Conservation (phyloP, 2,797 vertebrate genomes). For the Schizopygopsis malacanthus region DNA sequence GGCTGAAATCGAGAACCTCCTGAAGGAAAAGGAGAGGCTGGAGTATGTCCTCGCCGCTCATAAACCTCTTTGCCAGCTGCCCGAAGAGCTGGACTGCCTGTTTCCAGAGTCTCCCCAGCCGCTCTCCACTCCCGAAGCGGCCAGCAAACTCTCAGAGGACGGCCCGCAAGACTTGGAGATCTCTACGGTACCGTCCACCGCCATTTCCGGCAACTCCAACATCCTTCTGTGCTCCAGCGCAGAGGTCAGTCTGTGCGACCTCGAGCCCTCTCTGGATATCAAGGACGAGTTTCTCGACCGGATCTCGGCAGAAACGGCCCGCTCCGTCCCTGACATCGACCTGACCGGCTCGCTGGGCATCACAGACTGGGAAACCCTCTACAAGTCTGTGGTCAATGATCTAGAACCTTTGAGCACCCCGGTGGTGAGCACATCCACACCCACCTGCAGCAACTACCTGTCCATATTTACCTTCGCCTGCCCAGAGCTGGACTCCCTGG, state of each 20-base stretch:
- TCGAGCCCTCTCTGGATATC: slow-evolving; percentile 85
- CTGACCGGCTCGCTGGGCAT: slow-evolving; percentile 91
- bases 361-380: slow-evolving; percentile 97
- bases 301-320: slow-evolving; percentile 84
- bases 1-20: slow-evolving; percentile 89
- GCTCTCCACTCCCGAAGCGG: slow-evolving; percentile 67
- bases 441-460: slow-evolving; percentile 91
- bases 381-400: slow-evolving; percentile 85
- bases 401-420: slow-evolving; percentile 96
- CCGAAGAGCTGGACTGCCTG: slow-evolving; percentile 86
- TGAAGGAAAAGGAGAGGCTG: slow-evolving; percentile 96
- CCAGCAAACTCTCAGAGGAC: slow-evolving; percentile 74
- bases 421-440: slow-evolving; percentile 90
- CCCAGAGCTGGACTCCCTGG: slow-evolving; percentile 90
- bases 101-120: slow-evolving; percentile 83
- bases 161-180: slow-evolving; percentile 79
- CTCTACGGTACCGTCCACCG: slow-evolving; percentile 76
- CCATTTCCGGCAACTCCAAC: slow-evolving; percentile 84
- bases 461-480: slow-evolving; percentile 95
- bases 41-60: slow-evolving; percentile 92
- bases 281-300: slow-evolving; percentile 87
- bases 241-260: slow-evolving; percentile 80
- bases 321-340: slow-evolving; percentile 97
- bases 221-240: slow-evolving; percentile 83
- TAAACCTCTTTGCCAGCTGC: slow-evolving; percentile 90